These are phyloP conservation scores for Cataglyphis rosenhaueri DNA, from an alignment of 2,888 invertebrate species.

Conservation along the genomic window DNA sequence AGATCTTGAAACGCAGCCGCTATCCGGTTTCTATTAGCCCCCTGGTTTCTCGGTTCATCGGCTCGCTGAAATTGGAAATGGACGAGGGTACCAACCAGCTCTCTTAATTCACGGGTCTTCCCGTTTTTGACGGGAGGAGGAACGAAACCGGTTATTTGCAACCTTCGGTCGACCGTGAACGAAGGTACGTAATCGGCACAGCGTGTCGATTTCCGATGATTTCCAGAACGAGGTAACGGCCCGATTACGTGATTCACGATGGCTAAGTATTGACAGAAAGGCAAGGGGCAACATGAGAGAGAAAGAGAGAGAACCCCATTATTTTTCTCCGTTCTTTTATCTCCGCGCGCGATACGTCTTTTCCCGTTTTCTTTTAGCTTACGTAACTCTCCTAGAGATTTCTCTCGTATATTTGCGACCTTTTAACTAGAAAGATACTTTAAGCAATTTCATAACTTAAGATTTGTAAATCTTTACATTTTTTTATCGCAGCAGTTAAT, in stretches of 20 bases:
- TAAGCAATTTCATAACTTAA: neutral
- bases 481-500: neutral
- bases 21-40: slow-evolving; percentile 33
- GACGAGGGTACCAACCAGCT: slow-evolving; percentile 13
- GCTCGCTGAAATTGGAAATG: slow-evolving; percentile 48
- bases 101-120: slow-evolving; percentile 41
- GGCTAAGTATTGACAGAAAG: neutral
- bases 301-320: neutral
- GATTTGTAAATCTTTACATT: neutral
- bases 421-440: slow-evolving; percentile 17
- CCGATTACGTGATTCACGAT: slow-evolving; percentile 42
- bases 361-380: neutral
- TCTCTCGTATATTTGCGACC: neutral
- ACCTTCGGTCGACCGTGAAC: slow-evolving; percentile 23
- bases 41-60: slow-evolving; percentile 37
- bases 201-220: slow-evolving; percentile 39
- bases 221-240: slow-evolving; percentile 8
- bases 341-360: slow-evolving; percentile 12
- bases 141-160: slow-evolving; percentile 45
- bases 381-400: neutral
- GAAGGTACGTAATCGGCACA: slow-evolving; percentile 4
- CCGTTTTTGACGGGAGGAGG: neutral
- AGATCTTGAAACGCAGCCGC: neutral
- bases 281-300: slow-evolving; percentile 7
- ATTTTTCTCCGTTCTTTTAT: slow-evolving; percentile 5